Evolutionary conservation across 1,140 invertebrate species (phyloP).

Genomic region (Semibalanus balanoides): DNA sequence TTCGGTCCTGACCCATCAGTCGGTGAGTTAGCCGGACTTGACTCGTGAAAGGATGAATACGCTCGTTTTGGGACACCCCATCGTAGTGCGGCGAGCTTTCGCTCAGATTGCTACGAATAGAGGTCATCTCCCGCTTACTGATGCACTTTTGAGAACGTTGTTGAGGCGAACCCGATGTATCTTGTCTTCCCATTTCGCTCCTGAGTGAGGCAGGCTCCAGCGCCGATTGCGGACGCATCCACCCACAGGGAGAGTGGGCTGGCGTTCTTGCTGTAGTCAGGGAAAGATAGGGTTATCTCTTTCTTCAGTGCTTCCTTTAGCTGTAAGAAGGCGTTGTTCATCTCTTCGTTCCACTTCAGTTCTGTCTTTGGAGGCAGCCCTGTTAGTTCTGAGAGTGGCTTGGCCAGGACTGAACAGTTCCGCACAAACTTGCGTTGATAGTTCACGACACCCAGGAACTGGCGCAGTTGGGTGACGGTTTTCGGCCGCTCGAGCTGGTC

Average conservation of each 20-base stretch:
- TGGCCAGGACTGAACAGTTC: neutral
- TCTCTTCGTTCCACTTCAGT: too few species aligned
- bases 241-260: conserved; percentile 5
- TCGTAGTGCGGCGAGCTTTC: conserved; percentile 9
- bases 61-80: conserved; percentile 34
- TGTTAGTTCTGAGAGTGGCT: conserved; percentile 3
- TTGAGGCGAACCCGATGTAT: neutral
- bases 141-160: neutral
- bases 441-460: neutral
- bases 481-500: too few species aligned
- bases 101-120: too few species aligned
- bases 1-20: too few species aligned
- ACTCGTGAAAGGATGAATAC: conserved; percentile 2
- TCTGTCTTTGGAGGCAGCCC: neutral
- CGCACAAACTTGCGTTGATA: neutral
- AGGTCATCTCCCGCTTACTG: neutral
- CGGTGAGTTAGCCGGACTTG: too few species aligned
- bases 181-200: neutral
- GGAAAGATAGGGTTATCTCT: neutral
- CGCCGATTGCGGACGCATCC: conserved; percentile 5
- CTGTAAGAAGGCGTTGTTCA: neutral
- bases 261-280: neutral
- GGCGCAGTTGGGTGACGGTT: too few species aligned
- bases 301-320: too few species aligned
- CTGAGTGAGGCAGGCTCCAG: conserved; percentile 7